Conservation (phyloP, 2,113 vertebrate species). For the Paedocypris sp. region DNA sequence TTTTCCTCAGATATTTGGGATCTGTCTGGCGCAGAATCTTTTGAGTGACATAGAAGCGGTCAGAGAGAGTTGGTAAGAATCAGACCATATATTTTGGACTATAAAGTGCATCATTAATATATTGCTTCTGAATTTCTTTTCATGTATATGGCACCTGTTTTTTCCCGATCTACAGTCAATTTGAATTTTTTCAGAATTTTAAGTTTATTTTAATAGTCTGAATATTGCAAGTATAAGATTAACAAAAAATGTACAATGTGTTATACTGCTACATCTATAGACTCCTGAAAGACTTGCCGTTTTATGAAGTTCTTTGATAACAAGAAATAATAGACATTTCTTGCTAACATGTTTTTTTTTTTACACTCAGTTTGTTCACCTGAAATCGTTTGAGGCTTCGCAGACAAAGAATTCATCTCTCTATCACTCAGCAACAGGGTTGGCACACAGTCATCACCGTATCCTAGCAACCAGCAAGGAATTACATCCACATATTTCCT, state of each 20-base stretch:
- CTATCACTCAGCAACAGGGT: conserved; percentile 12
- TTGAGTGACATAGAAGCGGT: conserved; percentile 97
- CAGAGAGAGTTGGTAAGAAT: conserved; percentile 87
- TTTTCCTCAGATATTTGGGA: conserved; percentile 87
- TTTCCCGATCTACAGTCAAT: too few species aligned
- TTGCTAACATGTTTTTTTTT: background rate
- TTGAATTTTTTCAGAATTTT: too few species aligned
- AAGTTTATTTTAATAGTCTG: too few species aligned
- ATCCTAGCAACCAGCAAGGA: conserved; percentile 9
- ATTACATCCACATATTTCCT: conserved; percentile 2
- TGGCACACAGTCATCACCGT: background rate
- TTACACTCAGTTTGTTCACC: conserved; percentile 56
- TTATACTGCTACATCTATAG: too few species aligned
- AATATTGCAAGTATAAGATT: too few species aligned
- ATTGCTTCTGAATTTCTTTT: too few species aligned
- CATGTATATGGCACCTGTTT: too few species aligned
- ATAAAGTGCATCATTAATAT: background rate
- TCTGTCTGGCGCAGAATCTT: conserved; percentile 96
- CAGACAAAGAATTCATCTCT: background rate
- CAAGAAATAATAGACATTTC: too few species aligned
- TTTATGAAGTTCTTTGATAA: too few species aligned
- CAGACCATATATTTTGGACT: too few species aligned
- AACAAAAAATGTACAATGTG: too few species aligned
- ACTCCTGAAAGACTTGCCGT: too few species aligned
- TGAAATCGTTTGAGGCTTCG: conserved; percentile 32